These are phyloP conservation scores for Campylomormyrus tamandua DNA, from an alignment of 2,113 vertebrate genomes.

Conservation along the genomic window DNA sequence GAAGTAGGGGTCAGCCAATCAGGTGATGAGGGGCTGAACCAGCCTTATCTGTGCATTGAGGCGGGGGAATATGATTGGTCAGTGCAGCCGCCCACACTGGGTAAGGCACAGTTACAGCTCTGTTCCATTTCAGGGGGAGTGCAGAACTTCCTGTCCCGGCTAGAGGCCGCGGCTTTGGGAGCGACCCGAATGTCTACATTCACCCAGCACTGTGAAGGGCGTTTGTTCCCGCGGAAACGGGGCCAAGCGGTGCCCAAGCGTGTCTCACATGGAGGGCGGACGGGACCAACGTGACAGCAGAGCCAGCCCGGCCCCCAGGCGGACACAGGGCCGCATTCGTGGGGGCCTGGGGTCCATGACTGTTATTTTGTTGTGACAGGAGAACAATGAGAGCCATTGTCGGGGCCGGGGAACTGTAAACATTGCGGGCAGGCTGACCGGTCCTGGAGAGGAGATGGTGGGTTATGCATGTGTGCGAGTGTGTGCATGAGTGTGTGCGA, in stretches of 20 bases:
- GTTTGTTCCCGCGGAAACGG: not conserved
- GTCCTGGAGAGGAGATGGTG: not conserved
- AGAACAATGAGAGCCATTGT: constrained; percentile 30
- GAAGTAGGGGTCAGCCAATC: constrained; percentile 10
- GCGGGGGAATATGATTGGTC: not conserved
- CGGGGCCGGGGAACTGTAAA: not conserved
- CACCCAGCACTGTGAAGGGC: not conserved
- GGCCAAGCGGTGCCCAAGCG: not conserved
- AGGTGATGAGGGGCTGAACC: not conserved
- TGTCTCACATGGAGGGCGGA: not conserved
- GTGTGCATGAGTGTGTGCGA: constrained; percentile 20
- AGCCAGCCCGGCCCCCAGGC: not conserved
- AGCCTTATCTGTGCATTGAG: not conserved
- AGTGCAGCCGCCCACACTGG: not conserved
- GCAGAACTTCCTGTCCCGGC: not conserved
- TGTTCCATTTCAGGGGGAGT: not conserved
- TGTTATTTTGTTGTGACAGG: constrained; percentile 26
- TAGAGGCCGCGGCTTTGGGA: not conserved
- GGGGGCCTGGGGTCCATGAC: not conserved
- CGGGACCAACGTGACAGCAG: not conserved
- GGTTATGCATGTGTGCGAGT: constrained; percentile 5
- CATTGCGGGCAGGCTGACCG: constrained; percentile 27
- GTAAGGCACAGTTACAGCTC: not conserved
- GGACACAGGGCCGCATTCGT: not conserved
- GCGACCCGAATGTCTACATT: not conserved